A percentile compares a stretch with the other conserved stretches of the same genome.
These are phyloP conservation scores for Heliothis virescens DNA, from an alignment of 1,140 invertebrate genomes.

Conservation along the genomic window DNA sequence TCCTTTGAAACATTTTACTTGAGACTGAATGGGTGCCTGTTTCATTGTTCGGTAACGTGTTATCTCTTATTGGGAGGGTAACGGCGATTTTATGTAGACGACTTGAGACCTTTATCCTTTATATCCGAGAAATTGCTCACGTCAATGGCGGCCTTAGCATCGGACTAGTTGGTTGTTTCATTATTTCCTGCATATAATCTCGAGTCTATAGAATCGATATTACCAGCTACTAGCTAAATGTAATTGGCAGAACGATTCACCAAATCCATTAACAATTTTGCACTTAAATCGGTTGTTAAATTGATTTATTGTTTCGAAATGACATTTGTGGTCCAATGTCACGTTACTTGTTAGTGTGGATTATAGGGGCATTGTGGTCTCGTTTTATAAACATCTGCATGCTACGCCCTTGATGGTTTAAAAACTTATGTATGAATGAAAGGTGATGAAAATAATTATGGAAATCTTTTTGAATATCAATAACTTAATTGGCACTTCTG, in stretches of 20 bases:
- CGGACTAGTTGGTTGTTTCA: background rate
- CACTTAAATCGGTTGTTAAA: slow-evolving; percentile 9
- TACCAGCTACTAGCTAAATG: background rate
- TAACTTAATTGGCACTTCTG: too few relatives aligned
- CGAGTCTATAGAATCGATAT: background rate
- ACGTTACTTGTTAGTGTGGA: slow-evolving; percentile 3
- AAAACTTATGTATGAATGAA: too few relatives aligned
- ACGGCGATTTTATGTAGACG: slow-evolving; percentile 28
- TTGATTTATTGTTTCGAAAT: background rate
- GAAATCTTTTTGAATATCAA: too few relatives aligned
- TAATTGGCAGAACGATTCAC: slow-evolving; percentile 13
- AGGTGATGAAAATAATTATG: too few relatives aligned
- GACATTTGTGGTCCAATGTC: slow-evolving; percentile 23
- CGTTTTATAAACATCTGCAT: background rate
- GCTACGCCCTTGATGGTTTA: background rate
- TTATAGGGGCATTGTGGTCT: slow-evolving; percentile 10
- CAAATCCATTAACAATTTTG: slow-evolving; percentile 19
- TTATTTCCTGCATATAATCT: slow-evolving; percentile 1
- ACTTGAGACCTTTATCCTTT: background rate
- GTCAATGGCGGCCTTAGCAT: background rate
- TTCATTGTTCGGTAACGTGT: slow-evolving; percentile 62
- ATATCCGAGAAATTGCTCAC: background rate
- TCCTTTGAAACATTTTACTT: slow-evolving; percentile 63
- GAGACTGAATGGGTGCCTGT: slow-evolving; percentile 61
- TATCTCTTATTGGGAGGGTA: slow-evolving; percentile 41